Evolutionary conservation across 2,888 invertebrate genomes (phyloP).

Genomic region (Cantharis lateralis): DNA sequence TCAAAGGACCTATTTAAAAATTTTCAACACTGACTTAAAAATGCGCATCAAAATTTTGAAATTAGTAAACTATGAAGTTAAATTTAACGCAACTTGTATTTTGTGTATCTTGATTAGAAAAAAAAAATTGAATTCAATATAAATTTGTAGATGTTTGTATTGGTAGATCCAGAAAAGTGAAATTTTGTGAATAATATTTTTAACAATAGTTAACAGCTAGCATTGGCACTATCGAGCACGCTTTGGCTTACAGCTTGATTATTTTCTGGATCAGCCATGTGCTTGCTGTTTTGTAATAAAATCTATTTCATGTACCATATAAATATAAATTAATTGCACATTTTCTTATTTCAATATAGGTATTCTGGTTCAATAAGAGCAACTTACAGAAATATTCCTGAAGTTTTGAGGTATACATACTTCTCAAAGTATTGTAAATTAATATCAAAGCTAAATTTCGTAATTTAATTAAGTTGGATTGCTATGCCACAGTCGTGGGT

Average conservation of each 20-base stretch:
- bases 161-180: background rate
- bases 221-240: background rate
- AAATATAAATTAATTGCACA: background rate
- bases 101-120: background rate
- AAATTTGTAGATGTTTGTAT: background rate
- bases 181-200: background rate
- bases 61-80: background rate
- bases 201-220: background rate
- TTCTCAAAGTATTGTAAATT: background rate
- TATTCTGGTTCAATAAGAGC: background rate
- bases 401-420: background rate
- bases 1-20: background rate
- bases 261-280: background rate
- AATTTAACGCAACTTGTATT: background rate
- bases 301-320: background rate
- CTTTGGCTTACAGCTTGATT: background rate
- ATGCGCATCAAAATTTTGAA: background rate
- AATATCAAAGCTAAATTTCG: background rate
- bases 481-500: too few species aligned
- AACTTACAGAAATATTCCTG: background rate
- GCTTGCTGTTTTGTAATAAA: background rate
- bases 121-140: background rate
- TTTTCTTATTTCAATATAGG: background rate
- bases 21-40: background rate
- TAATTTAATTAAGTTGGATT: background rate